Conservation (phyloP, 2,113 vertebrate species). For the Delphinus delphis region DNA sequence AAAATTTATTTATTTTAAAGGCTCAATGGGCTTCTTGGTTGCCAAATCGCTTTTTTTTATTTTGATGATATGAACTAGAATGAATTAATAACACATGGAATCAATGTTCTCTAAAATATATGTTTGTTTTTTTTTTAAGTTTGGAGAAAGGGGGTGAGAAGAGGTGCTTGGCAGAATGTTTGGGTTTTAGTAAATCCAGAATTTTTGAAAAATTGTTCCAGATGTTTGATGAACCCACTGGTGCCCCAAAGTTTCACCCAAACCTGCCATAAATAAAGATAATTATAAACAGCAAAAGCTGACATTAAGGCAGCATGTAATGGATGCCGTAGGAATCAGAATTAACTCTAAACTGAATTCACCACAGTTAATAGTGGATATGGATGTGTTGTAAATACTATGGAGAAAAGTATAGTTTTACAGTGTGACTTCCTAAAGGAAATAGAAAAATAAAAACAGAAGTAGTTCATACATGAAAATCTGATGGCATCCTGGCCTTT, state of each 20-base stretch:
- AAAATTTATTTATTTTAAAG: conserved; percentile 64
- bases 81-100: conserved; percentile 73
- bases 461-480: conserved; percentile 19
- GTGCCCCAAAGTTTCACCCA: conserved; percentile 67
- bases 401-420: background rate
- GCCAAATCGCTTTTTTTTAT: conserved; percentile 54
- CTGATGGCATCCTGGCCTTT: background rate
- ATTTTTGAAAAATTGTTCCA: conserved; percentile 70
- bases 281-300: conserved; percentile 65
- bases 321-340: conserved; percentile 4
- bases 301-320: background rate
- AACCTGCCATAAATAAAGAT: conserved; percentile 67
- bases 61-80: conserved; percentile 63
- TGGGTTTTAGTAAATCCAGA: conserved; percentile 61
- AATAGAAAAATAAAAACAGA: conserved; percentile 34
- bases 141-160: conserved; percentile 47
- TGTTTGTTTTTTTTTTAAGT: conserved; percentile 31
- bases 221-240: conserved; percentile 68
- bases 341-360: conserved; percentile 14
- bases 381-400: background rate
- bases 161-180: conserved; percentile 64
- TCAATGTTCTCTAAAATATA: conserved; percentile 71
- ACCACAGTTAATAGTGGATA: conserved; percentile 22
- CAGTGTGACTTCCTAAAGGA: background rate
- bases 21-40: conserved; percentile 43